Percentiles rank a stretch among this genome's conserved stretches.
Conservation (phyloP, 2,888 invertebrate genomes). For the Eulithis prunata region DNA sequence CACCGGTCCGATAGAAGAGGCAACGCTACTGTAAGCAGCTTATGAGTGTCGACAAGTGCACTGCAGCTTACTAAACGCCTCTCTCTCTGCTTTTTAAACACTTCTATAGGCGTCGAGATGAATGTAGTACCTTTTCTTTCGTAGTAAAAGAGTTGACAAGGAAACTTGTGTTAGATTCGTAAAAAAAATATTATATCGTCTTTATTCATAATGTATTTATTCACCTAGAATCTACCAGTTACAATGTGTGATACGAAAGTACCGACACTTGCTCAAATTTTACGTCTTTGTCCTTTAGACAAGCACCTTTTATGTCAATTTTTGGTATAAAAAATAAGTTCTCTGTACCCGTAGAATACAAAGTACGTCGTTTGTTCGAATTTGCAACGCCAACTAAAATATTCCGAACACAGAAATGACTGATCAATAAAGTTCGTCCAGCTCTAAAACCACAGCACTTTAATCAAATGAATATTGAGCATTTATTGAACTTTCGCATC, state of each 20-base stretch:
- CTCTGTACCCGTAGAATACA: slow-evolving; percentile 7
- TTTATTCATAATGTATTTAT: too few species aligned
- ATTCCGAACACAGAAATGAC: slow-evolving; percentile 4
- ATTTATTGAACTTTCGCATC: slow-evolving; percentile 21
- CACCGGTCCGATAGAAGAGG: slow-evolving; percentile 19
- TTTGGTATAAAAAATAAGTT: background rate
- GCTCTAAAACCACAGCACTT: slow-evolving; percentile 16
- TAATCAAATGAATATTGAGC: slow-evolving; percentile 24
- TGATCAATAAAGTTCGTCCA: slow-evolving; percentile 9
- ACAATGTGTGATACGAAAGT: too few species aligned
- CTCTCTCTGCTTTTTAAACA: slow-evolving; percentile 22
- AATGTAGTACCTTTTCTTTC: background rate
- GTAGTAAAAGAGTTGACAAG: background rate
- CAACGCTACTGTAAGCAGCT: slow-evolving; percentile 25
- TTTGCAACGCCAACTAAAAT: slow-evolving; percentile 23
- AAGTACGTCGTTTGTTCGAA: slow-evolving; percentile 22
- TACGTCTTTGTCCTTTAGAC: too few species aligned
- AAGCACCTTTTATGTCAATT: background rate
- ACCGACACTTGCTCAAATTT: too few species aligned
- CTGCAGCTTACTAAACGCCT: slow-evolving; percentile 30
- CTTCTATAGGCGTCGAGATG: slow-evolving; percentile 9
- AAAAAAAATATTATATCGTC: too few species aligned
- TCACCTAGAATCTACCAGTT: too few species aligned
- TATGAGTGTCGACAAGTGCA: slow-evolving; percentile 30
- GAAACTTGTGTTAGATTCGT: too few species aligned